phyloP scores from a whole-genome alignment of 2,888 invertebrate species.

The Phaedon cochleariae region DNA sequence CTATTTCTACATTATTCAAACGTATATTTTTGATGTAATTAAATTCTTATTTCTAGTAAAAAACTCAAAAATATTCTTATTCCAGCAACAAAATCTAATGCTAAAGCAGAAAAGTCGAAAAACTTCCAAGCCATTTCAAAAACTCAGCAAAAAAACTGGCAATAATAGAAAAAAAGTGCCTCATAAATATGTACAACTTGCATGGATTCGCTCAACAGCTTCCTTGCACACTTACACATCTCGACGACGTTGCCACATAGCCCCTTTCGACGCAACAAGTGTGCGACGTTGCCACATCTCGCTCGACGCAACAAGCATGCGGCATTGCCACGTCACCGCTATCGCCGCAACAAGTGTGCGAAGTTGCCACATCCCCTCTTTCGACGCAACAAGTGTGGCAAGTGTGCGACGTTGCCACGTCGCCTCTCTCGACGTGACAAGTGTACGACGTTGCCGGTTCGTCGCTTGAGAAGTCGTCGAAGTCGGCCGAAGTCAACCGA shows the following conservation, averaged over 20 bases:
- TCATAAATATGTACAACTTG: conserved; percentile 47
- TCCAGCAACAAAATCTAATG: no score
- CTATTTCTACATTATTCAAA: no score
- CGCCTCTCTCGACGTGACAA: conserved; percentile 11
- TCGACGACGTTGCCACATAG: conserved; percentile 22
- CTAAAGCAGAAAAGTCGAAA: conserved; percentile 19
- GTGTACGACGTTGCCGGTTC: conserved; percentile 6
- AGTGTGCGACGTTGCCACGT: conserved; percentile 27
- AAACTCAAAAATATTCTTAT: no score
- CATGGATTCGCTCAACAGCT: conserved; percentile 38
- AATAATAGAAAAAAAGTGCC: conserved; percentile 18
- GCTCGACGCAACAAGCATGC: conserved; percentile 16
- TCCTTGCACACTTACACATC: conserved; percentile 35
- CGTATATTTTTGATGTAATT: no score
- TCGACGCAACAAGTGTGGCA: conserved; percentile 18
- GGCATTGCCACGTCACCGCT: conserved; percentile 53
- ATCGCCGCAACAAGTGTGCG: no score
- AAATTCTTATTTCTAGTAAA: no score
- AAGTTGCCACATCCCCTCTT: conserved; percentile 55
- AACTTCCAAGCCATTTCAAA: conserved; percentile 18
- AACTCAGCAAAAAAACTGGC: conserved; percentile 20
- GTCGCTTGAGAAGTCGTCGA: not conserved
- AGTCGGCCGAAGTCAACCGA: conserved; percentile 29
- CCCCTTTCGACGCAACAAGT: conserved; percentile 28
- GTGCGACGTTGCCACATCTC: conserved; percentile 29